A percentile compares a stretch with the other conserved stretches of the same genome.
Evolutionary conservation across 2,113 vertebrate species (phyloP).

Genomic region (Gopherus flavomarginatus): DNA sequence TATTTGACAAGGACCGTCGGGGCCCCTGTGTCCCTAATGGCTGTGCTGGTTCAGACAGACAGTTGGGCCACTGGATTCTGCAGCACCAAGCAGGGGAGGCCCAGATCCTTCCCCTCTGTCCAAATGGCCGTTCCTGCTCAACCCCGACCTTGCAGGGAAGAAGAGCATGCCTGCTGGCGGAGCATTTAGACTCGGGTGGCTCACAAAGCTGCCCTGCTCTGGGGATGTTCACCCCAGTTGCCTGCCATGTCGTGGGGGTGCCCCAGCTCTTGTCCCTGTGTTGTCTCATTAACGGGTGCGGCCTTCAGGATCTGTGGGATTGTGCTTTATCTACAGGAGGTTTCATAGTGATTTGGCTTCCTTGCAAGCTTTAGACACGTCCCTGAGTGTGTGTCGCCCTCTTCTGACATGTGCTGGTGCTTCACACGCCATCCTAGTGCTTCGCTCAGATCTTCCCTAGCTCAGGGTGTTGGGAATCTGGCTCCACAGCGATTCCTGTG

Average conservation of each 20-base stretch:
- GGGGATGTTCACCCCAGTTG: not conserved
- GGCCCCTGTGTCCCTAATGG: rapidly evolving
- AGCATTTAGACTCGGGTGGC: not conserved
- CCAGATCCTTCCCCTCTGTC: not conserved
- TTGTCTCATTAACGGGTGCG: not conserved
- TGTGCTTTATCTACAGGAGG: not conserved
- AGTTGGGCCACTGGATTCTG: not conserved
- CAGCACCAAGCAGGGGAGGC: too few species aligned
- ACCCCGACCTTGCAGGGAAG: not conserved
- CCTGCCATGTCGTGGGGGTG: not conserved
- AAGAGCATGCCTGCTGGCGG: not conserved
- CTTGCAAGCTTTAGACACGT: not conserved
- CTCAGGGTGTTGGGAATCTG: not conserved
- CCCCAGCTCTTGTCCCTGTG: not conserved
- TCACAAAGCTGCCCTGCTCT: not conserved
- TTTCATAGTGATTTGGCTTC: too few species aligned
- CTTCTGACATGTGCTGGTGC: not conserved
- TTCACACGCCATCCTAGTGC: not conserved
- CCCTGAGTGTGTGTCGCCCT: not conserved
- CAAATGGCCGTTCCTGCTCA: not conserved
- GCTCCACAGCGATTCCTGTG: not conserved
- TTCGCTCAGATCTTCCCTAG: not conserved
- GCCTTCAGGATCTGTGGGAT: not conserved
- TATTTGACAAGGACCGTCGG: not conserved
- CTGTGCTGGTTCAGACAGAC: not conserved